phyloP scores from a whole-genome alignment of 1,140 invertebrate genomes.

The Solenopsis fugax region DNA sequence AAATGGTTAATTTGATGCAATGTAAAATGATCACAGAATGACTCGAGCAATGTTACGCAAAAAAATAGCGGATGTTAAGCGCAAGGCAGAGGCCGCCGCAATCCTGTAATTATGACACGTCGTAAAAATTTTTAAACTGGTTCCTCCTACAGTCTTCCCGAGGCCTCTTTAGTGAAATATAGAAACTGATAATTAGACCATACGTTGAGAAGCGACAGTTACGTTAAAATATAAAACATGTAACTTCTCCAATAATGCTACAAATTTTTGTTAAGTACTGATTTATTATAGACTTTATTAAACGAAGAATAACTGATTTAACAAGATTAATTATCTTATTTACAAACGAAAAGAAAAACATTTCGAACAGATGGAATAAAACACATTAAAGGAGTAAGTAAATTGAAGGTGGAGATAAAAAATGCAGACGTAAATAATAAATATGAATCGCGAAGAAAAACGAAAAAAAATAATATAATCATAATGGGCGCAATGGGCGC shows the following conservation, averaged over 20 bases:
- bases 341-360: neutral
- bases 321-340: neutral
- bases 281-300: neutral
- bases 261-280: neutral
- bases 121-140: constrained; percentile 69
- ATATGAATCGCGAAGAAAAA: constrained; percentile 72
- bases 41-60: constrained; percentile 36
- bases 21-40: neutral
- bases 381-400: neutral
- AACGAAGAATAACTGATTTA: neutral
- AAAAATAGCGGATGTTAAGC: constrained; percentile 62
- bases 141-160: constrained; percentile 17
- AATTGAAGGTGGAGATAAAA: constrained; percentile 6
- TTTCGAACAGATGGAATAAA: neutral
- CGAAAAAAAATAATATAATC: constrained; percentile 83
- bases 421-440: constrained; percentile 82
- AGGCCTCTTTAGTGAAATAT: constrained; percentile 41
- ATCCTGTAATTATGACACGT: constrained; percentile 76
- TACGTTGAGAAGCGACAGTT: neutral
- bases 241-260: neutral
- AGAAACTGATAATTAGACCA: constrained; percentile 10
- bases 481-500: constrained; percentile 74
- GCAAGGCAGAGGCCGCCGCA: constrained; percentile 48
- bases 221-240: neutral
- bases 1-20: neutral